phyloP scores from a whole-genome alignment of 2,113 vertebrate species.

The rat (Rattus norvegicus) region DNA sequence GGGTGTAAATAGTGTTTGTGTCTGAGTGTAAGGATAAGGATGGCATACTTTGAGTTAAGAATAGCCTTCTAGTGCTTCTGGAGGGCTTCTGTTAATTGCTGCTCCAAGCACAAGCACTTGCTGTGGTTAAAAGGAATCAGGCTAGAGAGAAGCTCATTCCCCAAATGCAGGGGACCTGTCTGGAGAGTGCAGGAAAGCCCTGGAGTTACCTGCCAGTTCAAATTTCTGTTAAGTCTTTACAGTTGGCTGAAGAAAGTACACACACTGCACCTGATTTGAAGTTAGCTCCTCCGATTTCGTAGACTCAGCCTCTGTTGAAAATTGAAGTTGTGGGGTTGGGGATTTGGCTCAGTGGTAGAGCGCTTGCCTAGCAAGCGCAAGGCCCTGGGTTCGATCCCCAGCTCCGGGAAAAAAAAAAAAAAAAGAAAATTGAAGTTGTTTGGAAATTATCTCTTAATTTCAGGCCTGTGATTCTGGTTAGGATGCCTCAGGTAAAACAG shows the following conservation, averaged over 20 bases:
- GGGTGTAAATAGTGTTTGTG: not conserved
- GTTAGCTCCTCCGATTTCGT: not conserved
- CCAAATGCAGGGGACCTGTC: not conserved
- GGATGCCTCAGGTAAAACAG: not conserved
- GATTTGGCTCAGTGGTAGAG: too few relatives aligned
- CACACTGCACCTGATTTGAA: conserved; percentile 18
- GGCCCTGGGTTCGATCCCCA: too few relatives aligned
- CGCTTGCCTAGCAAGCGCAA: too few relatives aligned
- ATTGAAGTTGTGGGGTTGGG: conserved; percentile 54
- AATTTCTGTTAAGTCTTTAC: not conserved
- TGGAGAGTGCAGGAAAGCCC: not conserved
- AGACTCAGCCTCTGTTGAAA: conserved; percentile 43
- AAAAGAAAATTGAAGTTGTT: conserved; percentile 47
- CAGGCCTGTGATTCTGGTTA: conserved; percentile 59
- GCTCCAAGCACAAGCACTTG: not conserved
- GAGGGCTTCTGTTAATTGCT: not conserved
- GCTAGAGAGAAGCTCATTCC: not conserved
- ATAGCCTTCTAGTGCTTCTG: not conserved
- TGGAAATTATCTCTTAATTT: conserved; percentile 61
- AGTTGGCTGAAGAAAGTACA: not conserved
- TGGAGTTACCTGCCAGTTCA: not conserved
- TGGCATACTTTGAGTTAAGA: not conserved
- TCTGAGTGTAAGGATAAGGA: not conserved
- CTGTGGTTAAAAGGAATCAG: not conserved
- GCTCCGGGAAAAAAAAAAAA: too few relatives aligned